A percentile compares a stretch with the other conserved stretches of the same genome.
phyloP scores from a whole-genome alignment of 2,113 vertebrate species.

The Mustelus asterias region DNA sequence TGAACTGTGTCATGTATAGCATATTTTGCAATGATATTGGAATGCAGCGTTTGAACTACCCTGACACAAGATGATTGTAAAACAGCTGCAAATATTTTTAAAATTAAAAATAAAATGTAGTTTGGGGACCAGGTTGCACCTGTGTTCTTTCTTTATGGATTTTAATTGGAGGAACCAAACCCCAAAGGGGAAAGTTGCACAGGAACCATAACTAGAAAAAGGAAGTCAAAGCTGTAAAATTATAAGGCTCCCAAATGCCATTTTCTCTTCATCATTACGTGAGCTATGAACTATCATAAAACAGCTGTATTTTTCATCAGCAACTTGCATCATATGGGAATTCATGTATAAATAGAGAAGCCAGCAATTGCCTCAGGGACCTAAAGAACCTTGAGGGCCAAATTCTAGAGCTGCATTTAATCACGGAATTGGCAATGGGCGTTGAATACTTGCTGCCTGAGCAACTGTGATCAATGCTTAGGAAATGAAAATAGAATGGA shows the following conservation, averaged over 20 bases:
- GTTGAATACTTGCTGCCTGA: neutral
- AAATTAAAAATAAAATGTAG: neutral
- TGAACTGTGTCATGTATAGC: neutral
- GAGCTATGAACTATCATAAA: constrained; percentile 8
- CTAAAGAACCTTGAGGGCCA: neutral
- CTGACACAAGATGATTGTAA: neutral
- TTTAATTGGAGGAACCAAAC: neutral
- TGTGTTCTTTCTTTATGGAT: neutral
- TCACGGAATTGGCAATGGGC: neutral
- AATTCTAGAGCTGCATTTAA: neutral
- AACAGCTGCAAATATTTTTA: constrained; percentile 20
- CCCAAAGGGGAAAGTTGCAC: neutral
- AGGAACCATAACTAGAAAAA: neutral
- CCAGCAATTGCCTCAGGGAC: neutral
- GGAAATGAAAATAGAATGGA: neutral
- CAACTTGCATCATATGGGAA: neutral
- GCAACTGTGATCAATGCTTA: constrained; percentile 13
- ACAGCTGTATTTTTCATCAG: constrained; percentile 7
- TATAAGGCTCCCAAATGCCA: neutral
- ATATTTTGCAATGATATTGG: neutral
- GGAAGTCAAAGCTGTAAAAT: neutral
- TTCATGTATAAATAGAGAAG: neutral
- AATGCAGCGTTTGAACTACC: neutral
- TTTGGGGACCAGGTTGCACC: neutral
- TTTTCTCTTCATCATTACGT: neutral